A percentile compares a stretch with the other conserved stretches of the same genome.
Evolutionary conservation across 2,113 vertebrate genomes (phyloP).

Genomic region (Poeciliopsis occidentalis): DNA sequence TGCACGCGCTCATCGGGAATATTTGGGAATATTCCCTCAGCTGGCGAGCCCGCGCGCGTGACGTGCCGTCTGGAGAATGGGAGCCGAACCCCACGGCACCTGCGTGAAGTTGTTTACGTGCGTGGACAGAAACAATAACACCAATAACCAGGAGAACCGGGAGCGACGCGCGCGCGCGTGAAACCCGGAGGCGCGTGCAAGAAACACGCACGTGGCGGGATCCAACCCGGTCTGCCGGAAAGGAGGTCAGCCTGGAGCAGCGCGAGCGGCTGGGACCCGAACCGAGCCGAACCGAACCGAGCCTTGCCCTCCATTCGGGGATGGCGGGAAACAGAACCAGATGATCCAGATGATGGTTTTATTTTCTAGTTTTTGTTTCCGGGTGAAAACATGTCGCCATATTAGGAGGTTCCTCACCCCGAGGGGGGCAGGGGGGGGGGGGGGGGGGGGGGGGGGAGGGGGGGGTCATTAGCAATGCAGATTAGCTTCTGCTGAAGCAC

Average conservation of each 20-base stretch:
- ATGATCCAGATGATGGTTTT: neutral
- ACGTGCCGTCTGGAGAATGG: neutral
- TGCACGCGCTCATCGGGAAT: neutral
- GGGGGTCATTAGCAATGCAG: slow-evolving; percentile 73
- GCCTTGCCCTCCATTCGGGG: too few relatives aligned
- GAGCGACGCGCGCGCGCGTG: slow-evolving; percentile 24
- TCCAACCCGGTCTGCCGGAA: slow-evolving; percentile 24
- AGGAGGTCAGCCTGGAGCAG: slow-evolving; percentile 17
- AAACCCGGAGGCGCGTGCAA: slow-evolving; percentile 26
- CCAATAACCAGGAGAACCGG: neutral
- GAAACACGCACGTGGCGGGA: slow-evolving; percentile 54
- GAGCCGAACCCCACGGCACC: neutral
- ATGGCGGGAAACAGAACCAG: too few relatives aligned
- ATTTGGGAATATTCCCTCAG: neutral
- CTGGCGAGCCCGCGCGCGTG: slow-evolving; percentile 29
- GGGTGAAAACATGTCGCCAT: slow-evolving; percentile 59
- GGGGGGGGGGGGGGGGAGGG: slow-evolving; percentile 34
- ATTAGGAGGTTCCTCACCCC: slow-evolving; percentile 55
- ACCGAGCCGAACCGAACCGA: too few relatives aligned
- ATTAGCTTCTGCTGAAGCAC: slow-evolving; percentile 60
- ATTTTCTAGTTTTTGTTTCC: neutral
- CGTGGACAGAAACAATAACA: slow-evolving; percentile 1
- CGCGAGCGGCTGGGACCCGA: neutral
- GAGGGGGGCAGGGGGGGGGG: slow-evolving; percentile 30
- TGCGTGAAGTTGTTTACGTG: slow-evolving; percentile 34